These are phyloP conservation scores for Geodia barretti DNA, from an alignment of 37 sponge, comb jelly and placozoan species.

Conservation along the genomic window DNA sequence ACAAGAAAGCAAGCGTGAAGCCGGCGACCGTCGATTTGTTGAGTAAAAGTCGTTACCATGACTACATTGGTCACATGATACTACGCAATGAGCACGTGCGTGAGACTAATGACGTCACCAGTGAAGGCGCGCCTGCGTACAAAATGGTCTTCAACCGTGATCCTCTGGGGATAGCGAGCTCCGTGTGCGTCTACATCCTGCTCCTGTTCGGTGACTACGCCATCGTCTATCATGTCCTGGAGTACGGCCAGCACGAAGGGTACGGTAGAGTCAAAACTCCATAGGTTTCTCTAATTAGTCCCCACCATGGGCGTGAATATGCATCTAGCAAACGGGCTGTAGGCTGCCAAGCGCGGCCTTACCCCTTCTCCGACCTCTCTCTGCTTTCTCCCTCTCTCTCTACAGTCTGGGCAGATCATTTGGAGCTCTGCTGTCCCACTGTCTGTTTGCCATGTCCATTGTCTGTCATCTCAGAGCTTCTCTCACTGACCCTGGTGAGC, in stretches of 20 bases:
- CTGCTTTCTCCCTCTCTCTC: neutral
- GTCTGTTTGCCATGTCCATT: conserved; percentile 43
- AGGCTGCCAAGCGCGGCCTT: no score
- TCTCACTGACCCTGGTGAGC: conserved; percentile 73
- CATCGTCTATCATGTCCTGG: conserved; percentile 63
- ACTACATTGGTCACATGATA: neutral
- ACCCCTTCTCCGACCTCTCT: neutral
- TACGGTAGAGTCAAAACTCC: neutral
- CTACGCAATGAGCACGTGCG: neutral
- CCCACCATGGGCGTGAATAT: no score
- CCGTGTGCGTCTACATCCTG: conserved; percentile 41
- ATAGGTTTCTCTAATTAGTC: conserved; percentile 5
- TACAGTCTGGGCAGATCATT: conserved; percentile 27
- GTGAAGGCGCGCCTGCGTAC: neutral
- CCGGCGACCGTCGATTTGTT: neutral
- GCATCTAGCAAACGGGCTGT: no score
- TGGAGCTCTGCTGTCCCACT: conserved; percentile 48
- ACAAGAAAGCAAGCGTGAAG: no score
- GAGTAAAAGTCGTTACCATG: neutral
- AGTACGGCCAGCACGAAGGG: conserved; percentile 48
- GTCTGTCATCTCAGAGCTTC: conserved; percentile 66
- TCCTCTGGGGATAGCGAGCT: conserved; percentile 46
- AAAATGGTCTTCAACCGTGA: conserved; percentile 60
- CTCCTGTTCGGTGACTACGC: conserved; percentile 63
- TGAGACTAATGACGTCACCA: neutral